Evolutionary conservation across 2,888 invertebrate species (phyloP), one percentile per base, ranked within the genome.

Genomic region (Drosophila cyrtoloma): DNA sequence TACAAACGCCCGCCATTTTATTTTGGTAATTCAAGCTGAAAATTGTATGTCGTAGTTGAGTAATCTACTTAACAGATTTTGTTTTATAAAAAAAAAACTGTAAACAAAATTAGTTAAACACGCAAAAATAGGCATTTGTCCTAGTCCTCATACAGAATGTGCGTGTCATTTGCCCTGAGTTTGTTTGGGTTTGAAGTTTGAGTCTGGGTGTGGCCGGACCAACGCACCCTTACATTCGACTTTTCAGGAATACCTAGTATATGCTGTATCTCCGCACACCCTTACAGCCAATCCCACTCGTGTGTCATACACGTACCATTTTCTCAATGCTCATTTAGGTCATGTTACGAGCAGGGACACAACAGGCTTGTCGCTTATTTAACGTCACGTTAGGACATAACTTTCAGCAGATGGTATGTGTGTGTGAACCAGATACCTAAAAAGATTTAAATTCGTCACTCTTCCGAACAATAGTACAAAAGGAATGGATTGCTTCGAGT

Each of bases 301-400:
- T 47, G 47, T 55, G 59, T 64, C 52, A 62, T 60, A 66, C 62
- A 53, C 71, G 35, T 47, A 55, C 69, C 58, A 65, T 77, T 82
- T 71, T 82, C 66, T 68, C 75, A 55, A 58, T 76, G 70, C 77
- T 76, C 79, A 89, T 87, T 87, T 91, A 79, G 90, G 91, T 91
- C 91, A 90, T 81, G 81, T 81, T 82, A 52, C 61, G 63, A 52
- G 35, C 52, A 58, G 55, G 55, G 42, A 30, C 19, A 42, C 52
- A 50, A 56, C 30, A 26, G 51, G 82, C 67, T 67, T 71, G 74
- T 44, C 74, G 32, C 44, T 56, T 42, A 52, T 53, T 82, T 79
- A 71, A 71, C 66, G 58, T 66, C 70, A 73, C 72, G 57, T 75
- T 67, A 60, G 35, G 56, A 26, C 61, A 64, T 59, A 30, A 53